Base-by-base conservation (phyloP, 2,797 vertebrate genomes). In the Paguma larvata region DNA sequence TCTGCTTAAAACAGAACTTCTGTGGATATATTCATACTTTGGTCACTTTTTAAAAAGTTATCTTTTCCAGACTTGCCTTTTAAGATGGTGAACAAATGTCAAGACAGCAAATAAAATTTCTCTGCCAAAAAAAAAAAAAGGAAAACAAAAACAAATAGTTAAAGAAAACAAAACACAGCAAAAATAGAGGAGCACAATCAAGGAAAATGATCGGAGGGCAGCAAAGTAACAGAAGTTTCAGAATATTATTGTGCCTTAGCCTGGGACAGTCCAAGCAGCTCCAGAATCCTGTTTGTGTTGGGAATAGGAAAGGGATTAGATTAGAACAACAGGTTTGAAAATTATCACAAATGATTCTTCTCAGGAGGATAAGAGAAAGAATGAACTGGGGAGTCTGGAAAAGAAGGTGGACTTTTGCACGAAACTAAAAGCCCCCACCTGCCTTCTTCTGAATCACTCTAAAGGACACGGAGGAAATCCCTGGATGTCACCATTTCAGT, bases 21-120 rank as follows among this genome's bases (percentile, higher is more conserved):
- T 73, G 30, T 91, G 67, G 85, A 56, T 56, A 87, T 9, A 77
- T 91, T 91, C 8, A n/a, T 65, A 78, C 44, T 94, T 94, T 63
- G 46, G 11, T 68, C 25, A 63, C 56, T 78, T 91, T 63, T 4
- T 18, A 78, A 72, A 89, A 93, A 85, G 13, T 73, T 77, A 77
- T 83, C 2, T 48, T 93, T 68, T 68, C 48, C 1, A 75, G 53
- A 32, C 5, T 75, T 94, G 30, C 82, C 70, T 77, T 79, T 78
- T 93, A 90, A 96, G 23, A 51, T 12, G 85, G 15, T 23, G 10
- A 73, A 96, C 6, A 53, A 63, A 70, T 53, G 3, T 5, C 32
- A 82, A 73, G 46, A 83, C 13, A 70, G 30, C 30, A 41, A 85
- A 88, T n/a, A 30, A 85, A 85, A 68, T 12, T n/a, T n/a, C 6